phyloP scores from a whole-genome alignment of 2,113 vertebrate genomes.

The Trematocara macrostoma region DNA sequence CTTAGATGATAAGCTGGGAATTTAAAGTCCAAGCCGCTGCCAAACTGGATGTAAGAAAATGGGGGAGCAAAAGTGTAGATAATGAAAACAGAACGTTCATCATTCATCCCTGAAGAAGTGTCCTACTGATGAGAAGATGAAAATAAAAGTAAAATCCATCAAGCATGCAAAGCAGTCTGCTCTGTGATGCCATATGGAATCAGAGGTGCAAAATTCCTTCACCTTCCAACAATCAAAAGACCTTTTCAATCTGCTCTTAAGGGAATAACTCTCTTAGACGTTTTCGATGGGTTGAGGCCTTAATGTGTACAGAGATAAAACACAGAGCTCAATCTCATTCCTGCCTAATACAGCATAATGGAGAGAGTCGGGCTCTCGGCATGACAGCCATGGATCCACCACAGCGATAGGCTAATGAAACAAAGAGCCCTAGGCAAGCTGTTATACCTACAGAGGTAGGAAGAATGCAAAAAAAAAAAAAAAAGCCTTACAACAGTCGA shows the following conservation, averaged over 20 bases:
- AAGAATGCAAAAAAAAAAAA: not conserved
- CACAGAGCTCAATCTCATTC: conserved; percentile 19
- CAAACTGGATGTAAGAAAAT: conserved; percentile 3
- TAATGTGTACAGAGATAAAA: conserved; percentile 37
- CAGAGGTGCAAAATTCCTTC: not conserved
- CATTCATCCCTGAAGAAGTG: conserved; percentile 13
- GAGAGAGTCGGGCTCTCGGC: conserved; percentile 30
- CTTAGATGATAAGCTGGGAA: conserved; percentile 32
- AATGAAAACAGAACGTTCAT: conserved; percentile 12
- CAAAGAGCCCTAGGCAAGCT: conserved; percentile 43
- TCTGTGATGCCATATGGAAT: conserved; percentile 6
- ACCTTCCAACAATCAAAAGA: conserved; percentile 20
- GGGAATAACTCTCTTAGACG: conserved; percentile 14
- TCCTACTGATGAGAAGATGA: not conserved
- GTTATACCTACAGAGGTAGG: conserved; percentile 27
- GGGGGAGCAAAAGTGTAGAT: not conserved
- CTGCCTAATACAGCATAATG: conserved; percentile 47
- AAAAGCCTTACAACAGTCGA: not conserved
- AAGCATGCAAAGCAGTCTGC: conserved; percentile 19
- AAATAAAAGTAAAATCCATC: conserved; percentile 17
- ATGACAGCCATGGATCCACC: conserved; percentile 42
- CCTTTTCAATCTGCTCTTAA: conserved; percentile 18
- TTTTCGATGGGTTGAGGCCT: conserved; percentile 6
- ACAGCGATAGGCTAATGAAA: conserved; percentile 56
- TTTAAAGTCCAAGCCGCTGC: not conserved